Evolutionary conservation across 2,888 invertebrate genomes (phyloP).

Genomic region (Aleiodes testaceus): DNA sequence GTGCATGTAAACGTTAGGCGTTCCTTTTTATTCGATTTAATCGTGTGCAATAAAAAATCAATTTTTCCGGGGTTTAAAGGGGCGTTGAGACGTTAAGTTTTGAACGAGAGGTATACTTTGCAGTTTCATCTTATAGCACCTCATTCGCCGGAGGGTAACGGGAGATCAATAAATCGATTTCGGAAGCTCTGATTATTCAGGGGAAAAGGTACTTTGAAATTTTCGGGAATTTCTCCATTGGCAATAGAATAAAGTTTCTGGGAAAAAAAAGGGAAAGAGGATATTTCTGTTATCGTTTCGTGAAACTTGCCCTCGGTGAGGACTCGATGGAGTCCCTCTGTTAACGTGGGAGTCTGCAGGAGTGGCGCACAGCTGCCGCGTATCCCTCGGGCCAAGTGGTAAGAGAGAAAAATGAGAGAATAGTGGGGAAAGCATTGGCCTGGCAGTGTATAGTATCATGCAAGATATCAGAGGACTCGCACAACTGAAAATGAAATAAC

Average conservation of each 20-base stretch:
- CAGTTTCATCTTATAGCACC: too few relatives aligned
- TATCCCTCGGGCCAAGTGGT: slow-evolving; percentile 45
- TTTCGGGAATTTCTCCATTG: too few relatives aligned
- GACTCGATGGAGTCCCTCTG: slow-evolving; percentile 31
- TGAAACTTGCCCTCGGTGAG: neutral
- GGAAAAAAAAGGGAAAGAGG: neutral
- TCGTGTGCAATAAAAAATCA: slow-evolving; percentile 23
- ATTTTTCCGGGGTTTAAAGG: slow-evolving; percentile 37
- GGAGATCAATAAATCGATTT: too few relatives aligned
- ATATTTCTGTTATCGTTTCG: neutral
- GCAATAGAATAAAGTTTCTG: neutral
- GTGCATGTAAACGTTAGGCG: too few relatives aligned
- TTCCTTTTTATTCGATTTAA: too few relatives aligned
- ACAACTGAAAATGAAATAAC: slow-evolving; percentile 72
- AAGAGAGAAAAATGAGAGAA: slow-evolving; percentile 48
- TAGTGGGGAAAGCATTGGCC: slow-evolving; percentile 62
- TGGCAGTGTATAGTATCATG: slow-evolving; percentile 55
- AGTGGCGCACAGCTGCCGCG: slow-evolving; percentile 31
- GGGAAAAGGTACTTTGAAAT: too few relatives aligned
- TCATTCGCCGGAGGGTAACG: too few relatives aligned
- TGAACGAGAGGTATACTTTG: neutral
- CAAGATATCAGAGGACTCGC: slow-evolving; percentile 58
- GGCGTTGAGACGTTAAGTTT: slow-evolving; percentile 19
- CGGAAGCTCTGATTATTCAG: too few relatives aligned
- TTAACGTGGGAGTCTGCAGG: slow-evolving; percentile 10